A percentile compares a stretch with the other conserved stretches of the same genome.
Evolutionary conservation across 2,113 vertebrate species (phyloP).

Genomic region (Corythoichthys haematopterus): DNA sequence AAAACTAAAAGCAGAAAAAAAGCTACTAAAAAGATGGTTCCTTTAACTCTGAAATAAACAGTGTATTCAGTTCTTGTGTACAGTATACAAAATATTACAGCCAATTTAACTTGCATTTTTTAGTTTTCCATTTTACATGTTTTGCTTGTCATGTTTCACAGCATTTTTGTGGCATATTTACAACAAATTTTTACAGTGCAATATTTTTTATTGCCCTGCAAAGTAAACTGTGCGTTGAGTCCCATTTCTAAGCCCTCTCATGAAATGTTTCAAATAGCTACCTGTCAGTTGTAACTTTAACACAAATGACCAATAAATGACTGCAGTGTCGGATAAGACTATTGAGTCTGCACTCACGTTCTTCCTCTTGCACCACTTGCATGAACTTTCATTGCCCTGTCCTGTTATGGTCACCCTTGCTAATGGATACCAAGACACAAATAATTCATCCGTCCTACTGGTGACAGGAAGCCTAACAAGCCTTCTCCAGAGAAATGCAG

Average conservation of each 20-base stretch:
- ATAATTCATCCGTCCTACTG: slow-evolving; percentile 61
- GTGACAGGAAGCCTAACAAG: slow-evolving; percentile 43
- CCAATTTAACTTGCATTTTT: too few relatives aligned
- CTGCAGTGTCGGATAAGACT: slow-evolving; percentile 15
- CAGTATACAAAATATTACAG: too few relatives aligned
- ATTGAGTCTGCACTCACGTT: neutral
- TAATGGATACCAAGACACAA: slow-evolving; percentile 63
- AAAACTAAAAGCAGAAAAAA: too few relatives aligned
- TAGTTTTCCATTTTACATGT: too few relatives aligned
- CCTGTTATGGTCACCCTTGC: slow-evolving; percentile 51
- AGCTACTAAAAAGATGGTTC: too few relatives aligned
- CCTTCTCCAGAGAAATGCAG: slow-evolving; percentile 26
- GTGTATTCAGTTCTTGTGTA: too few relatives aligned
- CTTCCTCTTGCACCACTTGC: slow-evolving; percentile 34
- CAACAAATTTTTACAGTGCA: too few relatives aligned
- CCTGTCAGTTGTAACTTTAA: slow-evolving; percentile 22
- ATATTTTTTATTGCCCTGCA: too few relatives aligned
- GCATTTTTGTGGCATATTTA: too few relatives aligned
- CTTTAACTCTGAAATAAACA: too few relatives aligned
- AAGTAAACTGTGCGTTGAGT: too few relatives aligned
- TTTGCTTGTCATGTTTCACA: too few relatives aligned
- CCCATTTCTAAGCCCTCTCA: neutral
- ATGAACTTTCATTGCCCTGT: slow-evolving; percentile 62
- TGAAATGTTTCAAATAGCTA: slow-evolving; percentile 28
- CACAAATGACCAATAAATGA: slow-evolving; percentile 8